Percentiles rank a stretch among this genome's conserved stretches.
phyloP scores from a whole-genome alignment of 2,888 invertebrate genomes.

The Chloroclysta siterata region DNA sequence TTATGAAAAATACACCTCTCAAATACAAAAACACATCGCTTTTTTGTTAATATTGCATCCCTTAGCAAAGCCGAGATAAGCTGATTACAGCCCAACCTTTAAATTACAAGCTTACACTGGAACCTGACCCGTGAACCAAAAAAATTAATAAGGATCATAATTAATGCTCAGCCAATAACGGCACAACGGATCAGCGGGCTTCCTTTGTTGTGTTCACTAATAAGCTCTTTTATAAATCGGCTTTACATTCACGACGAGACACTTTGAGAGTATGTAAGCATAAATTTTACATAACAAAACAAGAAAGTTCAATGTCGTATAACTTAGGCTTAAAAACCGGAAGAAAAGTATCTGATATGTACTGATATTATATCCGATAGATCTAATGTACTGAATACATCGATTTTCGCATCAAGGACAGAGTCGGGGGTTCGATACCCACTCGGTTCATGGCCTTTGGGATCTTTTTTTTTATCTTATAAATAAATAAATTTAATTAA shows the following conservation, averaged over 20 bases:
- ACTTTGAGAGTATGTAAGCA: not conserved
- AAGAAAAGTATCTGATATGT: too few species aligned
- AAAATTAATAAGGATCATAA: conserved; percentile 57
- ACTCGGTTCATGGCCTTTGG: too few species aligned
- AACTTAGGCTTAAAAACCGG: too few species aligned
- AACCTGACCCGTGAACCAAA: conserved; percentile 53
- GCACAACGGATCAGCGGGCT: conserved; percentile 45
- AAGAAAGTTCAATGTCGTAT: too few species aligned
- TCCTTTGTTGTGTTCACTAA: conserved; percentile 36
- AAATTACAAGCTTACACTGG: conserved; percentile 55
- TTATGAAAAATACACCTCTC: conserved; percentile 1
- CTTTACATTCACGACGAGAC: not conserved
- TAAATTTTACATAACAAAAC: too few species aligned
- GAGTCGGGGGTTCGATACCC: too few species aligned
- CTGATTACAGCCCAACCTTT: conserved; percentile 65
- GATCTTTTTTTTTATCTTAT: too few species aligned
- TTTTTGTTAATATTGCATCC: conserved; percentile 44
- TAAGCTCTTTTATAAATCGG: conserved; percentile 20
- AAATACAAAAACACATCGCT: conserved; percentile 22
- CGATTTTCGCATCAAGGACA: too few species aligned
- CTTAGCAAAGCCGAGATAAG: conserved; percentile 47
- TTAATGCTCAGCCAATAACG: conserved; percentile 50
- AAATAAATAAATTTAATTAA: too few species aligned
- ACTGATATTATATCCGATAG: too few species aligned
- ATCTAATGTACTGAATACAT: too few species aligned